Conservation (phyloP, 2,113 vertebrate species). For the Halichoeres trimaculatus region DNA sequence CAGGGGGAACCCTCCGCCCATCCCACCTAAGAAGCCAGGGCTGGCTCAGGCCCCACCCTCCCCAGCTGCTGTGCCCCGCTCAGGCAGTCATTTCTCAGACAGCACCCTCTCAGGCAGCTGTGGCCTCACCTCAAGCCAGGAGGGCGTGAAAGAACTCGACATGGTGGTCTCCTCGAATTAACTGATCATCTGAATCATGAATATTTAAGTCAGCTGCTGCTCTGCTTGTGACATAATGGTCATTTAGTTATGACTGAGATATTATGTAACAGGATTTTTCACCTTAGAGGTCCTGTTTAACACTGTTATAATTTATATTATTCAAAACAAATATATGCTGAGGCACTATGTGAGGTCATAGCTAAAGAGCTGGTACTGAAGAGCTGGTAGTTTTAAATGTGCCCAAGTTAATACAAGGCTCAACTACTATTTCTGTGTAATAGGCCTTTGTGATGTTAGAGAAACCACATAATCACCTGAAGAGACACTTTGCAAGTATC, state of each 20-base stretch:
- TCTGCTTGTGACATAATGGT: constrained; percentile 6
- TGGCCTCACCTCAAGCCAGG: constrained; percentile 83
- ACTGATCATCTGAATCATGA: constrained; percentile 36
- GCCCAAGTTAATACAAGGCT: constrained; percentile 13
- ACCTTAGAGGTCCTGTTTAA: constrained; percentile 49
- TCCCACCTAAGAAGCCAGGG: constrained; percentile 95
- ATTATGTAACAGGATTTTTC: constrained; percentile 12
- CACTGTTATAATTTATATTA: constrained; percentile 70
- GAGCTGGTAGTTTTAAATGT: constrained; percentile 14
- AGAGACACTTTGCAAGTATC: not conserved
- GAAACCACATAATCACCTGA: constrained; percentile 11
- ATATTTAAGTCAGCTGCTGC: constrained; percentile 29
- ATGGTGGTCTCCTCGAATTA: constrained; percentile 90
- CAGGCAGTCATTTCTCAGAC: constrained; percentile 83
- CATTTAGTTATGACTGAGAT: constrained; percentile 1
- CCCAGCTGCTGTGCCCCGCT: constrained; percentile 77
- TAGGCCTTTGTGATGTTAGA: constrained; percentile 7
- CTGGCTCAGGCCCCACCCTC: constrained; percentile 90
- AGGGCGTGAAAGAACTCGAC: constrained; percentile 91
- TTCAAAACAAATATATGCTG: not conserved
- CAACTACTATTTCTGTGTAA: not conserved
- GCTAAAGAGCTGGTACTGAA: constrained; percentile 17
- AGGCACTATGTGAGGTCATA: constrained; percentile 6
- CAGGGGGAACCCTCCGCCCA: constrained; percentile 93
- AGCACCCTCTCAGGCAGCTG: constrained; percentile 78